Percentiles rank a stretch among this genome's conserved stretches.
phyloP scores from a whole-genome alignment of 2,113 vertebrate species.

The Cavia aperea region DNA sequence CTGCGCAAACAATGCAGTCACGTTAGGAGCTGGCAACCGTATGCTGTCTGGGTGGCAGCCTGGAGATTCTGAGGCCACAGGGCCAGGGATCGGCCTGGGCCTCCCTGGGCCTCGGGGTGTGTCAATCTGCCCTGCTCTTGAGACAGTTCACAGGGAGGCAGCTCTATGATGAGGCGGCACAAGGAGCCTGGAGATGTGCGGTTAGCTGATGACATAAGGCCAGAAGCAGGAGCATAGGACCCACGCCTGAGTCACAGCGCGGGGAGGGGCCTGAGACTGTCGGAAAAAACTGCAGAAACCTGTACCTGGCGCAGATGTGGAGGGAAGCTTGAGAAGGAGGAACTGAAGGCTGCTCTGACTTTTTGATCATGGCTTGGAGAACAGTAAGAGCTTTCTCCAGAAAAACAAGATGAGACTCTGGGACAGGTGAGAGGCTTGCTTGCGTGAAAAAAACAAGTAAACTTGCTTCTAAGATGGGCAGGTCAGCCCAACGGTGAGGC shows the following conservation, averaged over 20 bases:
- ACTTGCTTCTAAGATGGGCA: not conserved
- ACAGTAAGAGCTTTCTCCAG: not conserved
- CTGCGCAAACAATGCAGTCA: not conserved
- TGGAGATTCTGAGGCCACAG: not conserved
- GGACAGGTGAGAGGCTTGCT: not conserved
- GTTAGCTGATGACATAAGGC: not conserved
- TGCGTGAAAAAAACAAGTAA: not conserved
- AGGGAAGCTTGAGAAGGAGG: not conserved
- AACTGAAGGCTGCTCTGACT: not conserved
- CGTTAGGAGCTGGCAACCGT: not conserved
- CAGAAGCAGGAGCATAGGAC: not conserved
- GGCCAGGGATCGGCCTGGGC: not conserved
- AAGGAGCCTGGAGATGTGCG: not conserved
- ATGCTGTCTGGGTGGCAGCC: not conserved
- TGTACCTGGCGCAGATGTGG: not conserved
- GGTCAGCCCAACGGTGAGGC: not conserved
- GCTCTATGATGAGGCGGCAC: not conserved
- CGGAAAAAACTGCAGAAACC: not conserved
- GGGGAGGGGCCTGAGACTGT: not conserved
- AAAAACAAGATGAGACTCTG: not conserved
- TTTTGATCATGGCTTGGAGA: not conserved
- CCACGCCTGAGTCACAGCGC: not conserved
- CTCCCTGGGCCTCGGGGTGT: not conserved
- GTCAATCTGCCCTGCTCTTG: not conserved
- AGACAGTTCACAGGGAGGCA: not conserved